Conservation (phyloP, 2,113 vertebrate species). For the Aldabrachelys gigantea region DNA sequence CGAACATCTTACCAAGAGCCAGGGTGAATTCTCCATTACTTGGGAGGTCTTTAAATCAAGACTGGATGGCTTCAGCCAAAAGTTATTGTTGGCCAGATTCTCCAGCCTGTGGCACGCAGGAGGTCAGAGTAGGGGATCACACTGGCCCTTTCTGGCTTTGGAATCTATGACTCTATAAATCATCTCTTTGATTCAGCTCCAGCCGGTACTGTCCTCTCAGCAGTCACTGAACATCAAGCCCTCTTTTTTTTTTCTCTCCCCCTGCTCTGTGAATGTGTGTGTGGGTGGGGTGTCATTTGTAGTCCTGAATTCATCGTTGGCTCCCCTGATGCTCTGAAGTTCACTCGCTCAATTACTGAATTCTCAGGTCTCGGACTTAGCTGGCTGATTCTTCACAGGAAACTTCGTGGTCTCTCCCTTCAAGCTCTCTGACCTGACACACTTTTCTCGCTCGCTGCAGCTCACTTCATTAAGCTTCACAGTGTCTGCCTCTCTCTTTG, state of each 20-base stretch:
- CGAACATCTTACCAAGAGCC: not conserved
- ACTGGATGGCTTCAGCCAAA: not conserved
- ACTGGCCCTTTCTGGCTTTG: not conserved
- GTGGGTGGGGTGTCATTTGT: not conserved
- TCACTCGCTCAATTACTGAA: constrained; percentile 28
- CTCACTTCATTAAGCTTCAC: constrained; percentile 40
- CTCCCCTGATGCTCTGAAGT: constrained; percentile 15
- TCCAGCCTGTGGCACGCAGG: fast-evolving
- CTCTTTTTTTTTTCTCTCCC: constrained; percentile 46
- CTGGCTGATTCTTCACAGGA: constrained; percentile 25
- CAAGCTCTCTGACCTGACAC: constrained; percentile 19
- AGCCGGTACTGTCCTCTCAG: constrained; percentile 33
- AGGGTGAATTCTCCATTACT: not conserved
- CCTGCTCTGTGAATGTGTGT: not conserved
- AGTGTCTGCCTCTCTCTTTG: not conserved
- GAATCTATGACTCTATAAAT: fast-evolving
- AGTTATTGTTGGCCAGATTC: not conserved
- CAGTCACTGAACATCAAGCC: constrained; percentile 34
- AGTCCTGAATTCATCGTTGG: not conserved
- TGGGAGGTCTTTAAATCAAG: not conserved
- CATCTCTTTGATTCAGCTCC: not conserved
- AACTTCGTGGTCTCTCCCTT: not conserved
- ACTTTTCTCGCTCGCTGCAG: not conserved
- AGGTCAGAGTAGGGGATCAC: not conserved
- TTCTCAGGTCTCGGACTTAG: not conserved